Base-by-base conservation (phyloP, 2,797 vertebrate species). In the Aselliscus stoliczkanus region DNA sequence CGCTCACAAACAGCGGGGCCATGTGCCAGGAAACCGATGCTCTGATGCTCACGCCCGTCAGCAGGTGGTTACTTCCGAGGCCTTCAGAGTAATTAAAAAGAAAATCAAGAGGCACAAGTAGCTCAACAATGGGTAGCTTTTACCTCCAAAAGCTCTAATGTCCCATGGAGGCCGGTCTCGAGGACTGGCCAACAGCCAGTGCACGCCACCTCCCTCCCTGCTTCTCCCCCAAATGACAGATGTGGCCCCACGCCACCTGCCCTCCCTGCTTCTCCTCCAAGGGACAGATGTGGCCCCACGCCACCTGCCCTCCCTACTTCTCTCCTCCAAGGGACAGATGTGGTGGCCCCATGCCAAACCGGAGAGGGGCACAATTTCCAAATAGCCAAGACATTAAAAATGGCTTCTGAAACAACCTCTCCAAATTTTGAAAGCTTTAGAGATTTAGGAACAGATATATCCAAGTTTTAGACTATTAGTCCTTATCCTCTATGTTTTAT, bases 181-280 rank as follows among this genome's bases (percentile, higher is more conserved):
- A 42, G 27, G 15, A 54, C 0, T 0, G 64, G 56, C 11, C 1
- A 1, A 2, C 1, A 5, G 34, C 47, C 47, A 50, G 47, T 50
- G 47, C 9, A 6, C 0, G 6, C 47, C 34, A 27, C 47, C 47
- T 50, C 21, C 56, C 56, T 23, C 56, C 56, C 56, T 25, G 56
- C 56, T 25, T 56, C 54, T 27, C 25, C 56, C 27, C 25, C 56
- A 29, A 27, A 27, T 25, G 7, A 29, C 58, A 27, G 58, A 27
- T 27, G 18, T 21, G 56, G n/a, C 15, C 13, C 31, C 8, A 5
- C 0, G 6, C 47, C 34, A 21, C 44, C 44, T 44, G 44, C 54
- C 18, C 54, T 7, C 54, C 54, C 54, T 21, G 54, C 54, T 54
- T 54, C 54, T 25, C 23, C 56, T 58, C 23, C 56, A 58, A 25